Conservation (phyloP, 1,140 invertebrate genomes). For the Gryllus bimaculatus region DNA sequence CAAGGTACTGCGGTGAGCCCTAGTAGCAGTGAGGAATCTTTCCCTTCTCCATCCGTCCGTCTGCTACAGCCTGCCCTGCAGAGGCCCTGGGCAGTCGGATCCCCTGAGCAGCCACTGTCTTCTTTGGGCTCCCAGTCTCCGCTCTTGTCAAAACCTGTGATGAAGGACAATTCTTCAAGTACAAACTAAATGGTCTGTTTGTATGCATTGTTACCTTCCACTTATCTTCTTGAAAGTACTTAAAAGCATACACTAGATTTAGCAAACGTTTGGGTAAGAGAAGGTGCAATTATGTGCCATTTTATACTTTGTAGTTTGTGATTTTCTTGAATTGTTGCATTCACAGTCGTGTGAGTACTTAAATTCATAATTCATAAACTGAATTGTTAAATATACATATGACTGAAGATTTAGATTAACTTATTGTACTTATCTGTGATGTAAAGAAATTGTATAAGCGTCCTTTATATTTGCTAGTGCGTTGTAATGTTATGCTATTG, state of each 20-base stretch:
- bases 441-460: not conserved
- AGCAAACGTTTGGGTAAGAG: not conserved
- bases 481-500: too few species aligned
- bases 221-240: not conserved
- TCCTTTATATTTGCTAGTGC: not conserved
- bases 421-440: slow-evolving; percentile 16
- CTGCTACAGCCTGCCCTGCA: slow-evolving; percentile 3
- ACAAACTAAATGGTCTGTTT: not conserved
- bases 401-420: slow-evolving; percentile 14
- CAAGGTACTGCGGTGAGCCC: slow-evolving; percentile 10
- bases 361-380: not conserved
- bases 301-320: not conserved
- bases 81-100: slow-evolving; percentile 7
- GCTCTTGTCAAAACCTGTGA: not conserved
- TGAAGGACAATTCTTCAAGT: not conserved
- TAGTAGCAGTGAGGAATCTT: slow-evolving; percentile 17
- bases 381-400: not conserved
- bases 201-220: not conserved
- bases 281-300: not conserved
- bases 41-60: slow-evolving; percentile 11
- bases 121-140: slow-evolving; percentile 15
- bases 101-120: not conserved
- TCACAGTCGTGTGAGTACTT: not conserved
- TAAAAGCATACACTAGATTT: slow-evolving; percentile 3
- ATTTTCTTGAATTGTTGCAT: not conserved